Percentiles rank a stretch among this genome's conserved stretches.
These are phyloP conservation scores for Lates japonicus DNA, from an alignment of 2,797 vertebrate species.

Conservation along the genomic window DNA sequence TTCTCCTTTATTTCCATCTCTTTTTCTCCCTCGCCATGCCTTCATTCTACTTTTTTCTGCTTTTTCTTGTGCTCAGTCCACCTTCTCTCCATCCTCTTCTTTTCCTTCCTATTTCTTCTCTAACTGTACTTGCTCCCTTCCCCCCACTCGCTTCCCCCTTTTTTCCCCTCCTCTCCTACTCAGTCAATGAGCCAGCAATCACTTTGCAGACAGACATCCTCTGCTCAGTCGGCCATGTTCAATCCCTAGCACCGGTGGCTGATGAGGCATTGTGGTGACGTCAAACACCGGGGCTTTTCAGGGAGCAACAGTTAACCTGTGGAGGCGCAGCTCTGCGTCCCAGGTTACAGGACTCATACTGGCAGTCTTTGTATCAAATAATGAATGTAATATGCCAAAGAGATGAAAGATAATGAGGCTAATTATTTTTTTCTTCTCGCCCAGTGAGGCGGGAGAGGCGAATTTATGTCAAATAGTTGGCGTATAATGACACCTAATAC, in stretches of 20 bases:
- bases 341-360: slow-evolving; percentile 79
- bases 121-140: slow-evolving; percentile 64
- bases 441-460: slow-evolving; percentile 60
- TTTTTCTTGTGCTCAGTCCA: slow-evolving; percentile 47
- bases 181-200: slow-evolving; percentile 85
- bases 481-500: slow-evolving; percentile 76
- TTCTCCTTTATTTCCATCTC: slow-evolving; percentile 72
- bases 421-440: slow-evolving; percentile 75
- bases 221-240: slow-evolving; percentile 83
- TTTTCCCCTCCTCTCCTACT: slow-evolving; percentile 62
- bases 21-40: slow-evolving; percentile 61
- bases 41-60: slow-evolving; percentile 66
- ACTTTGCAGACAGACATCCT: slow-evolving; percentile 84
- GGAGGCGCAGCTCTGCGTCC: slow-evolving; percentile 71
- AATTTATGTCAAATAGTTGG: slow-evolving; percentile 79
- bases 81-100: slow-evolving; percentile 51
- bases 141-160: not conserved
- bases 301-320: slow-evolving; percentile 79
- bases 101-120: slow-evolving; percentile 57
- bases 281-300: slow-evolving; percentile 72
- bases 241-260: slow-evolving; percentile 80
- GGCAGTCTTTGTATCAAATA: slow-evolving; percentile 79
- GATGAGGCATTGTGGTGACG: slow-evolving; percentile 85
- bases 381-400: slow-evolving; percentile 80
- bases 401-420: slow-evolving; percentile 82